Base-by-base conservation (phyloP, 2,888 invertebrate genomes). In the Endomychus coccineus region DNA sequence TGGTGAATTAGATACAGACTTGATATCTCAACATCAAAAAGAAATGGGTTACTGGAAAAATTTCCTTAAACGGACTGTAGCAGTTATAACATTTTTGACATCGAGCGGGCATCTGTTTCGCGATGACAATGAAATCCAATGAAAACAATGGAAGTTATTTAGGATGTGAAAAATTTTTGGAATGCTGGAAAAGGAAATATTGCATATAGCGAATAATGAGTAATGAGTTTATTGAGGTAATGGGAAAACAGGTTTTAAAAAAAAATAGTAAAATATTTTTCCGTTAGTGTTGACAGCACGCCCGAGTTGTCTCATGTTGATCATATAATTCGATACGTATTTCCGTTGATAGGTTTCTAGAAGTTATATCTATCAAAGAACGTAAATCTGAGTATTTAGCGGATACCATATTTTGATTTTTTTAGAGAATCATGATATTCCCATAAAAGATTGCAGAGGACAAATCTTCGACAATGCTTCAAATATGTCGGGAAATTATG, bases 401-500 rank as follows among this genome's bases (percentile, higher is more conserved):
- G 5, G 32, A 36, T 16, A 43, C 36, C 35, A 28, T 38, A 17
- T 37, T 44, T 14, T 35, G 27, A n/a, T 36, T 44, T 37, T 38
- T 43, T 6, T 19, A 31, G 43, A 45, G 13, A 40, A 17, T 22
- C 34, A 36, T 44, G 45, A 45, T 47, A 47, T 56, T 31, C 29
- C 44, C 25, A 50, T 54, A 33, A 29, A 40, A 43, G 40, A 55
- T 38, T 51, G 43, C 25, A 23, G 56, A 12, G 50, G 54, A 6
- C 54, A 58, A 36, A 44, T 44, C 23, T 54, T 55, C 40, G 54
- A 56, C 45, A 58, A 56, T 49, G 54, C 57, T 7, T 42, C 46
- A 21, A 54, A 56, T 44, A 57, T 58, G 54, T 41, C 50, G 7
- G 56, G 55, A 11, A 42, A 36, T 12, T 55, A 58, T 34, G 35